Evolutionary conservation across 2,113 vertebrate species (phyloP).

Genomic region (Crocuta crocuta): DNA sequence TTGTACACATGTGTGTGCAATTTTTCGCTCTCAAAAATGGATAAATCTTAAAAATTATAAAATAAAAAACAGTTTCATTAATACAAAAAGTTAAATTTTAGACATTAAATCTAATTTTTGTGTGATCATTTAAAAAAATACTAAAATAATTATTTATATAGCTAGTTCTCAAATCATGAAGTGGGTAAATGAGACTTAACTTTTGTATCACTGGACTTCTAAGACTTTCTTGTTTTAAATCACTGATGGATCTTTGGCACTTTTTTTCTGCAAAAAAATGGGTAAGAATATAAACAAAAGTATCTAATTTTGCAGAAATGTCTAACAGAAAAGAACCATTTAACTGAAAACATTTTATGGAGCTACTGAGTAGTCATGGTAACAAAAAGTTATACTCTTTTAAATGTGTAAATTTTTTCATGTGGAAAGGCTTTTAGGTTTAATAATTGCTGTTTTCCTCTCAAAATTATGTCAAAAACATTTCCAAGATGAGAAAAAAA

Average conservation of each 20-base stretch:
- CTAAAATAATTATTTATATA: not conserved
- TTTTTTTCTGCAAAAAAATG: not conserved
- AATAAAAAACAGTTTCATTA: too few species aligned
- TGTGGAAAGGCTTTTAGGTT: slow-evolving; percentile 57
- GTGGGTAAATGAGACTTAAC: not conserved
- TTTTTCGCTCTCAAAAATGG: too few species aligned
- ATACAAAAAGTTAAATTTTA: not conserved
- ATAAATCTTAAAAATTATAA: too few species aligned
- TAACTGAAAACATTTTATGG: slow-evolving; percentile 15
- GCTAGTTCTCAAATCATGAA: not conserved
- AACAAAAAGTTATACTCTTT: slow-evolving; percentile 33
- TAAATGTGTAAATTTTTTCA: slow-evolving; percentile 38
- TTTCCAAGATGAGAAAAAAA: slow-evolving; percentile 44
- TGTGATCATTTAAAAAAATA: not conserved
- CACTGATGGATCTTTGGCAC: not conserved
- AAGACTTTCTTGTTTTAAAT: slow-evolving; percentile 4
- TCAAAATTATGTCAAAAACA: slow-evolving; percentile 56
- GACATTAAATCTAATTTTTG: not conserved
- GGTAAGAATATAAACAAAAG: not conserved
- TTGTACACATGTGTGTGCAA: too few species aligned
- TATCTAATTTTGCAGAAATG: slow-evolving; percentile 14
- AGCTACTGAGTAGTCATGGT: slow-evolving; percentile 36
- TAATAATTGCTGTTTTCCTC: slow-evolving; percentile 50
- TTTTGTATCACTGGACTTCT: not conserved
- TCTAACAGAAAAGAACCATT: slow-evolving; percentile 14